A percentile compares a stretch with the other conserved stretches of the same genome.
Conservation (phyloP, 2,113 vertebrate genomes). For the Atlantisia rogersi region DNA sequence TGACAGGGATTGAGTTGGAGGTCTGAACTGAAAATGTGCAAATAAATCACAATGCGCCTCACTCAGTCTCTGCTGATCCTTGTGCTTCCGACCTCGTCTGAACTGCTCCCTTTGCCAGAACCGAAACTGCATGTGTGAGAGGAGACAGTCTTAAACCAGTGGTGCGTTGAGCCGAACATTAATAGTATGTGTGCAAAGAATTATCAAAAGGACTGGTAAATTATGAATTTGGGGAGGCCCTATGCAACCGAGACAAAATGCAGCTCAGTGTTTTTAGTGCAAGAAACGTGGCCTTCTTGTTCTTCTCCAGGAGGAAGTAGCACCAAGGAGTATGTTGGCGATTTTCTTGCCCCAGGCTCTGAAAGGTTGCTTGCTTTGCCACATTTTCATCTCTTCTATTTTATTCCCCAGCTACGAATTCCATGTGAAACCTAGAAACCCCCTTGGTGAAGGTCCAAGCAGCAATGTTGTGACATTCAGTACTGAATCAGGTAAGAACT, state of each 20-base stretch:
- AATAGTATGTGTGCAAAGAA: not conserved
- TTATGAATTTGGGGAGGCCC: not conserved
- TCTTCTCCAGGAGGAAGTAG: not conserved
- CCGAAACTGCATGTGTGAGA: not conserved
- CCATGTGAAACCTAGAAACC: constrained; percentile 90
- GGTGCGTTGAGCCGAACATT: not conserved
- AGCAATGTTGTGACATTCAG: constrained; percentile 88
- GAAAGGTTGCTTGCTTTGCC: not conserved
- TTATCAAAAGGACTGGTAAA: not conserved
- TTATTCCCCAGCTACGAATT: constrained; percentile 89
- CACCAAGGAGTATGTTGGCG: not conserved
- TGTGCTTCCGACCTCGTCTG: not conserved
- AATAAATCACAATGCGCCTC: not conserved
- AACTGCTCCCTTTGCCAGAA: not conserved
- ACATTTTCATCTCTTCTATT: not conserved
- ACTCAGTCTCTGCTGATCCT: not conserved
- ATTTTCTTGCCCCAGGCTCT: not conserved
- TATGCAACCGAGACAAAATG: not conserved
- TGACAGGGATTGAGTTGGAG: not conserved
- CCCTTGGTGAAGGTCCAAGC: constrained; percentile 87
- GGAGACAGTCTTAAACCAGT: not conserved
- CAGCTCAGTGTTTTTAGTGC: not conserved
- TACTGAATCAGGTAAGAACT: constrained; percentile 91
- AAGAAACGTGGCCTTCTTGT: not conserved
- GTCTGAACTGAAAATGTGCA: not conserved